Evolutionary conservation across 2,888 invertebrate species (phyloP).

Genomic region (Zaprionus lineosus): DNA sequence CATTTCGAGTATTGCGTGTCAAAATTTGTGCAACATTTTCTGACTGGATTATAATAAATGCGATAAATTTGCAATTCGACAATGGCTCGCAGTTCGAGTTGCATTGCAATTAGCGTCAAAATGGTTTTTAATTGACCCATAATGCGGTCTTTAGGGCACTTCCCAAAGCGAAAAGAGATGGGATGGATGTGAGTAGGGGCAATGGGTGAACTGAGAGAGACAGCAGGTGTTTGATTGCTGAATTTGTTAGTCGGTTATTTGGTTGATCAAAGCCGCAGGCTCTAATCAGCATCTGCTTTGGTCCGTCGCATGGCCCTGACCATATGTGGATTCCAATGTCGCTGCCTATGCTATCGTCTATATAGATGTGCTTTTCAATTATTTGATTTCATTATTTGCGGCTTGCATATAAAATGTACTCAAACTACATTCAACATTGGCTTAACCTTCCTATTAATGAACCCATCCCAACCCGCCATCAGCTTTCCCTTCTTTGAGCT

Average conservation of each 20-base stretch:
- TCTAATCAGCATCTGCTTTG: conserved; percentile 12
- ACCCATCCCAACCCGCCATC: not conserved
- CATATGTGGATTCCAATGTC: too few relatives aligned
- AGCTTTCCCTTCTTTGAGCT: conserved; percentile 11
- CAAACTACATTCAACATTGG: conserved; percentile 43
- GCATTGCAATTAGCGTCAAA: conserved; percentile 60
- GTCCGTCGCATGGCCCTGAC: conserved; percentile 18
- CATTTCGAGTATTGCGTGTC: conserved; percentile 47
- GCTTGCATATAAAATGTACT: conserved; percentile 23
- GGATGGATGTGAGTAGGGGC: too few relatives aligned
- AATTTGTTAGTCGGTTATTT: conserved; percentile 47
- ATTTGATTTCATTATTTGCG: conserved; percentile 28
- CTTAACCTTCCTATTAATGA: conserved; percentile 55
- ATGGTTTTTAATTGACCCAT: conserved; percentile 76
- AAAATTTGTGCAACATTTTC: conserved; percentile 34
- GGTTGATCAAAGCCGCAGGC: conserved; percentile 20
- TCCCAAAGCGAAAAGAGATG: too few relatives aligned
- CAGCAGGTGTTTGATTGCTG: too few relatives aligned
- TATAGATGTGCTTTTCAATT: conserved; percentile 14
- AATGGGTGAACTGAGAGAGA: too few relatives aligned
- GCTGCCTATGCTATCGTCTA: too few relatives aligned
- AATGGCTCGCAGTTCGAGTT: conserved; percentile 11
- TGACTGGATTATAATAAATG: conserved; percentile 38
- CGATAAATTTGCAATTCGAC: conserved; percentile 41
- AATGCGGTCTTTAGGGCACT: conserved; percentile 53